Evolutionary conservation across 1,140 invertebrate species (phyloP), one percentile per base, ranked within the genome.

Genomic region (Portunus trituberculatus): DNA sequence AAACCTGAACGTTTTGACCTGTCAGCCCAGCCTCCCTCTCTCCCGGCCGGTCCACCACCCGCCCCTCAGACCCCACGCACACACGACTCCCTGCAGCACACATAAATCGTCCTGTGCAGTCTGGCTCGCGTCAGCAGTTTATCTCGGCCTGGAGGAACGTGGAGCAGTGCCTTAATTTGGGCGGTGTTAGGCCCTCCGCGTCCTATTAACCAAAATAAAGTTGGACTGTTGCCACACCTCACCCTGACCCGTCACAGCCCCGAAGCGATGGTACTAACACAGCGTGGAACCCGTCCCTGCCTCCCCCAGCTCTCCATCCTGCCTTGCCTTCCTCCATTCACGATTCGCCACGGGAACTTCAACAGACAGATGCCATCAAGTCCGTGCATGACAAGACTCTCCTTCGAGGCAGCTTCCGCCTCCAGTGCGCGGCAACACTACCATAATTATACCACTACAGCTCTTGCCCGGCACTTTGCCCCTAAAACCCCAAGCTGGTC

Each of bases 1-100:
- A 76, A 76, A n/a, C 67, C n/a, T 76, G 67, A n/a, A 76, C 67
- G 67, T 76, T n/a, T n/a, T 76, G 67, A 76, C 67, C 67, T 76
- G 67, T 76, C 67, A 76, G 20, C n/a, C 67, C 67, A 76, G 0
- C 6, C 20, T n/a, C 52, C 16, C 8, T 76, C 67, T 76, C 25
- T n/a, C 67, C 16, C 25, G 4, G n/a, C n/a, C 25, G 12, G 67
- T 25, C 25, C 1, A 8, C 67, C 20, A 76, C 20, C 67, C 67
- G 67, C 67, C 67, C 25, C 20, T 76, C 8, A 76, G 67, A 76
- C 67, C 67, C n/a, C 67, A 76, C 67, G n/a, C 67, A 76, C 67
- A n/a, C 67, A n/a, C 67, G 20, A n/a, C 20, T 25, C 67, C 20
- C 67, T n/a, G 67, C 67, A 8, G 20, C 67, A 76, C 67, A 76